A percentile compares a stretch with the other conserved stretches of the same genome.
These are phyloP conservation scores for Nemoura dubitans DNA, from an alignment of 2,888 invertebrate genomes.

Conservation along the genomic window DNA sequence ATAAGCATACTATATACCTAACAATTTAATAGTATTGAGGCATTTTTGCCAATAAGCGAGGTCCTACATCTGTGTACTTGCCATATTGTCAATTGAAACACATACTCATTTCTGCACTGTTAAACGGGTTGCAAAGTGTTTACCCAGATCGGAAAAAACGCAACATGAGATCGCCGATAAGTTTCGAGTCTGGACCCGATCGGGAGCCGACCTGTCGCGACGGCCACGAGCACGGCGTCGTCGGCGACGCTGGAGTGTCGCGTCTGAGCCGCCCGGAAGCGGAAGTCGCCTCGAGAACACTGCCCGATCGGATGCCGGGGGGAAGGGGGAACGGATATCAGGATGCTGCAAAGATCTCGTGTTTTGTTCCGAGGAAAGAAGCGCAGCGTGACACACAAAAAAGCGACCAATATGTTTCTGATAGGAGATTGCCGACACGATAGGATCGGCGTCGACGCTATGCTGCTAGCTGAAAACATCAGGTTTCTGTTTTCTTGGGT, in stretches of 20 bases:
- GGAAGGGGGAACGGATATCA: neutral
- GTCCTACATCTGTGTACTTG: too few species aligned
- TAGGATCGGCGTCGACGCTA: neutral
- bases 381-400: conserved; percentile 1
- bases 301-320: neutral
- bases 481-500: too few species aligned
- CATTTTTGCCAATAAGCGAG: too few species aligned
- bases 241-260: neutral
- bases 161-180: too few species aligned
- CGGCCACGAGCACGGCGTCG: neutral
- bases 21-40: too few species aligned
- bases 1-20: too few species aligned
- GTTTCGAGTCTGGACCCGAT: too few species aligned
- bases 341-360: conserved; percentile 34
- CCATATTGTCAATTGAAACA: too few species aligned
- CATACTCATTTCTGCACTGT: too few species aligned
- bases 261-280: neutral
- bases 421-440: conserved; percentile 13
- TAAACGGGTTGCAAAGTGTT: too few species aligned
- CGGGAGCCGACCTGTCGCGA: too few species aligned
- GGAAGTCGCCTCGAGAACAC: neutral
- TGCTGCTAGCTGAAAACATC: neutral
- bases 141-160: too few species aligned
- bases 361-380: conserved; percentile 20
- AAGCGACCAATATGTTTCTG: conserved; percentile 22